phyloP scores from a whole-genome alignment of 1,140 invertebrate species.

The Calliphora vicina region DNA sequence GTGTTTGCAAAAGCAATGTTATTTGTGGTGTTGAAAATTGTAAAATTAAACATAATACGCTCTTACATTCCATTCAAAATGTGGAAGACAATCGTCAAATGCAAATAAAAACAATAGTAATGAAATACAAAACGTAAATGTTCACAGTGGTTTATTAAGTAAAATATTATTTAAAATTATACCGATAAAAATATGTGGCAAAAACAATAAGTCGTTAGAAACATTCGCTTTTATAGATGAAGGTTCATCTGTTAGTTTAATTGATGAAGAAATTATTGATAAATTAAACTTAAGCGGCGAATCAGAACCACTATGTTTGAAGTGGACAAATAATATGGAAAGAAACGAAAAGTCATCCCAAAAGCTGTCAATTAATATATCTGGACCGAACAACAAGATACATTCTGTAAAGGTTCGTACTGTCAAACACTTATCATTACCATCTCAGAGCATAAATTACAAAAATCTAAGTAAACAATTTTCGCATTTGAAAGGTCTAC shows the following conservation, averaged over 20 bases:
- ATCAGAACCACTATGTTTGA: no score
- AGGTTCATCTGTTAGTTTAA: no score
- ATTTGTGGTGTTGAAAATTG: slow-evolving; percentile 6
- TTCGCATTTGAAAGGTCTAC: neutral
- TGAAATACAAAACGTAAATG: neutral
- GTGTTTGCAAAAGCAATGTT: neutral
- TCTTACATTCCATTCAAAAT: neutral
- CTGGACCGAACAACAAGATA: neutral
- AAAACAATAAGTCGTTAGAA: neutral
- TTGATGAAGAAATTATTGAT: no score
- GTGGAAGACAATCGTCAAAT: neutral
- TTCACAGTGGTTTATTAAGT: neutral
- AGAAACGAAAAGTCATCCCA: no score
- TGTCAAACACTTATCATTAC: slow-evolving; percentile 11
- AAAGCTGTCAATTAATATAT: neutral
- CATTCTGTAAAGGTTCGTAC: neutral
- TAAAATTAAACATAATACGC: neutral
- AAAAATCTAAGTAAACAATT: neutral
- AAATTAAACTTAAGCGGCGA: no score
- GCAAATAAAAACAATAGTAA: neutral
- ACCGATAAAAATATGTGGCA: slow-evolving; percentile 6
- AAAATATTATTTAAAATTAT: slow-evolving; percentile 19
- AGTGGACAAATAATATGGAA: no score
- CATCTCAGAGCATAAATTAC: slow-evolving; percentile 11
- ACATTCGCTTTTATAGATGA: slow-evolving; percentile 27